Conservation (phyloP, 2,113 vertebrate species). For the Chaetura pelagica region DNA sequence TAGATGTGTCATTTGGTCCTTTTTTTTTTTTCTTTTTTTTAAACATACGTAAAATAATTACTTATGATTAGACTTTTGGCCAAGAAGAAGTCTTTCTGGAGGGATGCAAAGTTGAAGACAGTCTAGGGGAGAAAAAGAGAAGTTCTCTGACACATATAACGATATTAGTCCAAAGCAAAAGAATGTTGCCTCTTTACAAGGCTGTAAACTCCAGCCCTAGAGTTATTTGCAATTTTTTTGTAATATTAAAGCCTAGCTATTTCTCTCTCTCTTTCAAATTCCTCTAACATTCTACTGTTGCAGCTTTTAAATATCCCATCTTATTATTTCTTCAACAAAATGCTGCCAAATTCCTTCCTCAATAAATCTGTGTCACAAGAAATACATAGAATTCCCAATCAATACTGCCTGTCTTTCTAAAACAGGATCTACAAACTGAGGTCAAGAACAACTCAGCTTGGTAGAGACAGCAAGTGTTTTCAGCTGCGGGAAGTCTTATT, state of each 20-base stretch:
- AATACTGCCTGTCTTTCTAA: slow-evolving; percentile 45
- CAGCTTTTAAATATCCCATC: neutral
- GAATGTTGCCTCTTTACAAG: neutral
- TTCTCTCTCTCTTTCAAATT: neutral
- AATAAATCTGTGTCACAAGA: slow-evolving; percentile 22
- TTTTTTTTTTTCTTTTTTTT: neutral
- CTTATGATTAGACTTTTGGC: slow-evolving; percentile 31
- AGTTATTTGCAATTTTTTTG: neutral
- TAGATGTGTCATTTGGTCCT: neutral
- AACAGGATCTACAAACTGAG: slow-evolving; percentile 32
- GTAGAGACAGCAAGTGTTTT: slow-evolving; percentile 73
- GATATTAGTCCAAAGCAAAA: slow-evolving; percentile 38
- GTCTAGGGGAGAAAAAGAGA: neutral
- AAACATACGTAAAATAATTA: slow-evolving; percentile 31
- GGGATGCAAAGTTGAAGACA: slow-evolving; percentile 49
- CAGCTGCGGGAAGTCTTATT: slow-evolving; percentile 73
- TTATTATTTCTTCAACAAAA: slow-evolving; percentile 46
- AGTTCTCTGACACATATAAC: neutral
- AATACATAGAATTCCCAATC: slow-evolving; percentile 39
- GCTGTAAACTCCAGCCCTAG: neutral
- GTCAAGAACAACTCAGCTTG: slow-evolving; percentile 67
- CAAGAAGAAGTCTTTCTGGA: slow-evolving; percentile 48
- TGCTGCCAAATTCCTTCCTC: neutral
- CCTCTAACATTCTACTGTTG: neutral
- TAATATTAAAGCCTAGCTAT: neutral